Evolutionary conservation across 2,888 invertebrate species (phyloP), one percentile per base, ranked within the genome.

Genomic region (Caenorhabditis afra): DNA sequence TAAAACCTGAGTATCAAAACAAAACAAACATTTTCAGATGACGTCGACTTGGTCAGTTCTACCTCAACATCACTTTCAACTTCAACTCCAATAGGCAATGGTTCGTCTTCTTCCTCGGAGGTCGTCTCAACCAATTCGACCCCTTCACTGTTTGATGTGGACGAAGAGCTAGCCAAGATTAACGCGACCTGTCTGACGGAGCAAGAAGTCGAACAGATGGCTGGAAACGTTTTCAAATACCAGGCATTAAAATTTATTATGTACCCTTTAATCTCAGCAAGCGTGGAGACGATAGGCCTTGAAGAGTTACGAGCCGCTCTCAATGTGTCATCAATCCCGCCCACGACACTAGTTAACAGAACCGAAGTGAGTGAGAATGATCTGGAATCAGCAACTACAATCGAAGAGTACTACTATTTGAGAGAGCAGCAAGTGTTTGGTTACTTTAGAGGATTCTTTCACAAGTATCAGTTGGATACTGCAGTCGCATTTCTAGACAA

Each of bases 331-430:
- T 61, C 78, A 39, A 53, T 57, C 4, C 57, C 62, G 22, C 65
- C 65, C 7, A 73, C 73, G 78, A 47, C 18, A 66, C 45, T 8
- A 16, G 11, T n/a, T 1, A 65, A 78, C 23, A 20, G 12, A 16
- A 65, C 53, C 35, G 20, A 53, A 7, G 61, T 73, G 3, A 53
- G 66, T 52, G 64, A 62, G 12, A 29, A 35, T 39, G 74, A 79
- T 41, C 74, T 79, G 35, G 57, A 58, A 52, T 61, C 79, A n/a
- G n/a, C n/a, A 12, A 64, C 74, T 12, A 0, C 67, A 12, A 79
- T 64, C 18, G 62, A 74, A 14, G 53, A 79, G 37, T 73, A 57
- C 18, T 79, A 79, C 45, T 79, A 73, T 45, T 55, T 79, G 50
- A 78, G 41, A 55, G 71, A 71, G 61, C 75, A 23, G 29, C 45